phyloP scores from a whole-genome alignment of 2,888 invertebrate species.

The Limnephilus auricula region DNA sequence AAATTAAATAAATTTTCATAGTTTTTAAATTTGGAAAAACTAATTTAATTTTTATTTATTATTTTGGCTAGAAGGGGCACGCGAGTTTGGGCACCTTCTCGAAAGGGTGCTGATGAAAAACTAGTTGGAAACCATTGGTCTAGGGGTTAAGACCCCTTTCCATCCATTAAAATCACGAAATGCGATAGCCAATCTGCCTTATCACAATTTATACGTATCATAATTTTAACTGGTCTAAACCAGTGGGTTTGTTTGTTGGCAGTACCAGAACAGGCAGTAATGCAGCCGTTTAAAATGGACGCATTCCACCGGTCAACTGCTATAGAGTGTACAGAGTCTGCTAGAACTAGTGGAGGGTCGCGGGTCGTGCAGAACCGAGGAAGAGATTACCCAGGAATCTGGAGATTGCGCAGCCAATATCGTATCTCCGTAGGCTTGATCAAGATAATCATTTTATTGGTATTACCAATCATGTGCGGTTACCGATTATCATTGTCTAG shows the following conservation, averaged over 20 bases:
- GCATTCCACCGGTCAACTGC: slow-evolving; percentile 9
- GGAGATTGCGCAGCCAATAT: slow-evolving; percentile 19
- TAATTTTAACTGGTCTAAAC: slow-evolving; percentile 14
- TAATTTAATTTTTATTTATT: too few relatives aligned
- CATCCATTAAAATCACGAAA: background rate
- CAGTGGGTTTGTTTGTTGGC: background rate
- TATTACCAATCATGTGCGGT: background rate
- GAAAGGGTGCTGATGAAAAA: too few relatives aligned
- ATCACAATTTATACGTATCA: background rate
- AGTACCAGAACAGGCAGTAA: background rate
- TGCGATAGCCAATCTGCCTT: background rate
- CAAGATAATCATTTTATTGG: background rate
- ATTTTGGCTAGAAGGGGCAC: too few relatives aligned
- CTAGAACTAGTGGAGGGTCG: background rate
- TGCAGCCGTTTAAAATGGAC: slow-evolving; percentile 15
- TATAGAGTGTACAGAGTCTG: background rate
- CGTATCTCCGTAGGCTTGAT: background rate
- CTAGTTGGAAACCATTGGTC: too few relatives aligned
- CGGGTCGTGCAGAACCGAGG: background rate
- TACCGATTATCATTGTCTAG: background rate
- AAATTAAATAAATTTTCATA: too few relatives aligned
- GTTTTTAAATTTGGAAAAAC: too few relatives aligned
- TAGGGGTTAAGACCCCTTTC: background rate
- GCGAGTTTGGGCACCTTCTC: too few relatives aligned
- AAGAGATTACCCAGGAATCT: slow-evolving; percentile 32